These are phyloP conservation scores for Gortyna flavago DNA, from an alignment of 2,888 invertebrate species.

Conservation along the genomic window DNA sequence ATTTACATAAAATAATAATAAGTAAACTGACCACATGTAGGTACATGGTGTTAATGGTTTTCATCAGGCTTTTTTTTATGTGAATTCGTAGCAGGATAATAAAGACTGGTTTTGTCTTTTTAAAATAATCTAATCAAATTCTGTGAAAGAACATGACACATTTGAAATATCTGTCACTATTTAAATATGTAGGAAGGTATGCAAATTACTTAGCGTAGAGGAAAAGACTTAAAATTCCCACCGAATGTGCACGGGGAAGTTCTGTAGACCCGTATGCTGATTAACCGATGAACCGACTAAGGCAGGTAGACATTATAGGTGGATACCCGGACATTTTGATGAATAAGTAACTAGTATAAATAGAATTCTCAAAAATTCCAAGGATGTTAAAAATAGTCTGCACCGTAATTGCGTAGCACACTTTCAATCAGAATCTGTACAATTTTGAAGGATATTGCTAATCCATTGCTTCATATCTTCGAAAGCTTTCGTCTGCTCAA, in stretches of 20 bases:
- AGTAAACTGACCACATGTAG: conserved; percentile 14
- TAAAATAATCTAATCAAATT: conserved; percentile 10
- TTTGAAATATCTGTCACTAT: not conserved
- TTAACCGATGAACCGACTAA: not conserved
- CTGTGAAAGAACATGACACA: conserved; percentile 36
- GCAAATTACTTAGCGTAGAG: conserved; percentile 10
- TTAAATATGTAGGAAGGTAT: not conserved
- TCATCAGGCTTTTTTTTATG: not conserved
- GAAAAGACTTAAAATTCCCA: conserved; percentile 33
- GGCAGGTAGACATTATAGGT: not conserved
- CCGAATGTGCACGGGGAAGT: conserved; percentile 44
- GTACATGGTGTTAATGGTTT: conserved; percentile 11
- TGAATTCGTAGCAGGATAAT: not conserved
- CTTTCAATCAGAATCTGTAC: not conserved
- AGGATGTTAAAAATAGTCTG: not conserved
- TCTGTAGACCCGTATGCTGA: conserved; percentile 19
- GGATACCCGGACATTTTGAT: not conserved
- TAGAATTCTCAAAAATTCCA: not conserved
- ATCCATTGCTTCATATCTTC: not conserved
- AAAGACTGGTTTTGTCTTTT: conserved; percentile 1
- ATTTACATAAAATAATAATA: conserved; percentile 40
- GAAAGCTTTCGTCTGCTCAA: not conserved
- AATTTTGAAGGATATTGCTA: not conserved
- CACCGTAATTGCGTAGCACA: not conserved
- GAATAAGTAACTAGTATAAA: not conserved